Conservation (phyloP, 2,797 vertebrate species). For the Tinamus major region DNA sequence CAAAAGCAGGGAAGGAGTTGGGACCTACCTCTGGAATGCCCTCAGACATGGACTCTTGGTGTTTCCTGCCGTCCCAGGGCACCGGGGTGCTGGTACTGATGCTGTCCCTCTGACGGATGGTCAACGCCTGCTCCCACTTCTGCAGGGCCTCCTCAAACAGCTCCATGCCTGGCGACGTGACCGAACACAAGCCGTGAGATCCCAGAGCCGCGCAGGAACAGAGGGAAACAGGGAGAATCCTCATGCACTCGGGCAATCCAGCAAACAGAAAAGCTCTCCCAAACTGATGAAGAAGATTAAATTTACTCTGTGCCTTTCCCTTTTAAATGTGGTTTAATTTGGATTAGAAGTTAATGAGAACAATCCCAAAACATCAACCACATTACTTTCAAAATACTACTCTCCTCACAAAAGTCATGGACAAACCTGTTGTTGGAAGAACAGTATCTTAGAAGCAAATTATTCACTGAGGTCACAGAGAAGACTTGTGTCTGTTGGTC, state of each 20-base stretch:
- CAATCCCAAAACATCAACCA: not conserved
- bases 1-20: not conserved
- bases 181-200: not conserved
- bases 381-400: not conserved
- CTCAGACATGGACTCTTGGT: conserved; percentile 68
- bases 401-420: not conserved
- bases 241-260: not conserved
- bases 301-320: not conserved
- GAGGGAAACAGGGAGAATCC: not conserved
- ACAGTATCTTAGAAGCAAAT: not conserved
- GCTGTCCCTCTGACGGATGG: conserved; percentile 85
- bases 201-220: not conserved
- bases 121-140: conserved; percentile 96
- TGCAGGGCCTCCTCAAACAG: conserved; percentile 96
- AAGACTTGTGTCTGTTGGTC: not conserved
- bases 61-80: conserved; percentile 67
- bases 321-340: not conserved
- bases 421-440: not conserved
- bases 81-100: conserved; percentile 76
- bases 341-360: not conserved
- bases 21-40: conserved; percentile 73
- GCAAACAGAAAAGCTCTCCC: not conserved
- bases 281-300: not conserved
- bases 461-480: not conserved
- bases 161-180: conserved; percentile 88